Evolutionary conservation across 2,113 vertebrate genomes (phyloP), one percentile per base, ranked within the genome.

Genomic region (Parotia lawesii): DNA sequence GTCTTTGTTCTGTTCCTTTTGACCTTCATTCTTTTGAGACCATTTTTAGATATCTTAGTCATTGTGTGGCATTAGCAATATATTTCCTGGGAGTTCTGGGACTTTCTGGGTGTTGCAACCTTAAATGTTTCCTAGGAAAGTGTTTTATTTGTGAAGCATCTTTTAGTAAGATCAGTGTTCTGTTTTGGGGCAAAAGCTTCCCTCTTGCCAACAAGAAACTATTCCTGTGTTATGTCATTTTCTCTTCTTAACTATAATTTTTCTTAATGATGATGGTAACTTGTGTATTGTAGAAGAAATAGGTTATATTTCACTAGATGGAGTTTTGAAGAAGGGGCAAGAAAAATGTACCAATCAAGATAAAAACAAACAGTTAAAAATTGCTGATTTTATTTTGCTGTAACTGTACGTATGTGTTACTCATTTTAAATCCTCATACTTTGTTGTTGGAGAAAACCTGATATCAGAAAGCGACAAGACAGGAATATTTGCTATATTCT

Each of bases 11-110:
- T 70, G 24, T 90, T 88, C 60, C 85, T 86, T 90, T 92, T 94
- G 79, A 86, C 72, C 79, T 83, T 77, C 40, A 56, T 78, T 75
- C 87, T 91, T 77, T 58, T 3, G 3, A 88, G 44, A 56, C 51
- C 35, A 28, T 88, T 95, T 92, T 94, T 91, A 89, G 94, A 92
- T 95, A 71, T 40, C 47, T 96, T 92, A 92, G 56, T 96, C 82
- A 80, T 4, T 50, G 27, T n/a, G 44, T 81, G 64, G 33, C 1
- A 0, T 76, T 77, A 85, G 72, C 44, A 94, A 71, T 67, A 19
- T 15, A n/a, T 90, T 86, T 94, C 83, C 53, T 81, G 51, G 79
- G 88, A 93, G 29, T 90, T 84, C 88, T 83, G 44, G 61, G 86
- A 77, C 72, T 74, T 92, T 80, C 53, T 87, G 44, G 7, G 18